phyloP scores from a whole-genome alignment of 1,140 invertebrate genomes.

The Aphaenogaster ashmeadi region DNA sequence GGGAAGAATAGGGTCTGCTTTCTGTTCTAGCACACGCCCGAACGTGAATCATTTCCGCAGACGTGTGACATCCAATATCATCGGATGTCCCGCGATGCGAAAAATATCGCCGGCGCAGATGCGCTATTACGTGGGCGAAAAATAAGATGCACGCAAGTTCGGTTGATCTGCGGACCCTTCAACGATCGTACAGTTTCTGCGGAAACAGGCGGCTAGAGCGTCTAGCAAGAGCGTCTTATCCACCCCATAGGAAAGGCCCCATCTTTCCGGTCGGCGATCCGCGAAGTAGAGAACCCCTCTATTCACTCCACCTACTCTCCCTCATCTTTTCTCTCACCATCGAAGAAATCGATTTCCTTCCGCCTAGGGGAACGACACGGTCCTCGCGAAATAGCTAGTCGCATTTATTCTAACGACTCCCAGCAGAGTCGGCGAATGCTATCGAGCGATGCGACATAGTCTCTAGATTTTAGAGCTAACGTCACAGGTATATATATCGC shows the following conservation, averaged over 20 bases:
- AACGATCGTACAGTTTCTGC: constrained; percentile 24
- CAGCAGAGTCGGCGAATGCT: constrained; percentile 42
- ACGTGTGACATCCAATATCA: constrained; percentile 2
- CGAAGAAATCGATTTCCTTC: constrained; percentile 62
- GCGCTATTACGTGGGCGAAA: constrained; percentile 35
- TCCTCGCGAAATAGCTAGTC: constrained; percentile 60
- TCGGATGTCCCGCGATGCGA: constrained; percentile 6
- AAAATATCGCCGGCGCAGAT: constrained; percentile 41
- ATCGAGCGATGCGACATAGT: constrained; percentile 36
- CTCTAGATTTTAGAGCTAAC: constrained; percentile 54
- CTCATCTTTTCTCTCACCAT: constrained; percentile 57
- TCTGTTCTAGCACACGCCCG: neutral
- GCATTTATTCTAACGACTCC: constrained; percentile 63
- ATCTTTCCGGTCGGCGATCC: constrained; percentile 52
- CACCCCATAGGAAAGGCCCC: constrained; percentile 25
- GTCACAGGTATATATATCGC: neutral
- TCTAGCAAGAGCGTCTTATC: constrained; percentile 31
- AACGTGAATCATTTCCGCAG: constrained; percentile 31
- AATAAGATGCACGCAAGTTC: constrained; percentile 38
- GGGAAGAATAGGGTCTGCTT: neutral
- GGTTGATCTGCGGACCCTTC: constrained; percentile 8
- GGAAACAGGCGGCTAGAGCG: constrained; percentile 19
- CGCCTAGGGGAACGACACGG: constrained; percentile 39
- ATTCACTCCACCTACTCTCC: constrained; percentile 1
- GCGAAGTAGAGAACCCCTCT: constrained; percentile 24